A percentile compares a stretch with the other conserved stretches of the same genome.
Evolutionary conservation across 2,113 vertebrate genomes (phyloP).

Genomic region (Polyodon spathula): DNA sequence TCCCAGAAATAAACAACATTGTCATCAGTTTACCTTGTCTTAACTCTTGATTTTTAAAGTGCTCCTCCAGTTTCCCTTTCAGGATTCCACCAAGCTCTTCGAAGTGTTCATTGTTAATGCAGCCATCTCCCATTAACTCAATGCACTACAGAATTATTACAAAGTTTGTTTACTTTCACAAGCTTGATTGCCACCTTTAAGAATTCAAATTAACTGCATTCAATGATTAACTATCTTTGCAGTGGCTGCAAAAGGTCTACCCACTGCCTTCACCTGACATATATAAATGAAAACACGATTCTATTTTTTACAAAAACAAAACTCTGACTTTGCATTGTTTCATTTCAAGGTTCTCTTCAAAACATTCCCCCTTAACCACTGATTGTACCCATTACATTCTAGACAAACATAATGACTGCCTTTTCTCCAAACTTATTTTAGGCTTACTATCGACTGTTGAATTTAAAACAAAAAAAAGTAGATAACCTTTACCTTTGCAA

Average conservation of each 20-base stretch:
- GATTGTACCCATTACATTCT: too few species aligned
- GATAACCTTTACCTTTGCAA: slow-evolving; percentile 77
- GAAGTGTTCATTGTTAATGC: slow-evolving; percentile 90
- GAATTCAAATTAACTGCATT: not conserved
- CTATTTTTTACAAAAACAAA: too few species aligned
- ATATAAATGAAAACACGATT: too few species aligned
- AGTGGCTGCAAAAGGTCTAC: too few species aligned
- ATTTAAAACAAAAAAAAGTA: not conserved
- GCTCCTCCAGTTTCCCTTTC: slow-evolving; percentile 91
- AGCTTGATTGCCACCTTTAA: not conserved
- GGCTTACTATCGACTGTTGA: too few species aligned
- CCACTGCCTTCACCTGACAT: too few species aligned
- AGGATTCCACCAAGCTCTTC: slow-evolving; percentile 91
- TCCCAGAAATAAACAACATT: not conserved
- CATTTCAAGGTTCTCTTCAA: too few species aligned
- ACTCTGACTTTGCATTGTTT: too few species aligned
- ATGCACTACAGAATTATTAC: slow-evolving; percentile 60
- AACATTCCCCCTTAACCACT: too few species aligned
- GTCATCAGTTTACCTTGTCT: slow-evolving; percentile 69
- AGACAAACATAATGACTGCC: too few species aligned
- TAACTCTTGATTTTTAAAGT: slow-evolving; percentile 97
- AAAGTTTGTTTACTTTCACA: not conserved
- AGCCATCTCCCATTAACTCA: slow-evolving; percentile 95
- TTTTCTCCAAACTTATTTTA: too few species aligned
- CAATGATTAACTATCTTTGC: too few species aligned